Conservation (phyloP, 2,888 invertebrate genomes). For the Archaeoteleia sp. region DNA sequence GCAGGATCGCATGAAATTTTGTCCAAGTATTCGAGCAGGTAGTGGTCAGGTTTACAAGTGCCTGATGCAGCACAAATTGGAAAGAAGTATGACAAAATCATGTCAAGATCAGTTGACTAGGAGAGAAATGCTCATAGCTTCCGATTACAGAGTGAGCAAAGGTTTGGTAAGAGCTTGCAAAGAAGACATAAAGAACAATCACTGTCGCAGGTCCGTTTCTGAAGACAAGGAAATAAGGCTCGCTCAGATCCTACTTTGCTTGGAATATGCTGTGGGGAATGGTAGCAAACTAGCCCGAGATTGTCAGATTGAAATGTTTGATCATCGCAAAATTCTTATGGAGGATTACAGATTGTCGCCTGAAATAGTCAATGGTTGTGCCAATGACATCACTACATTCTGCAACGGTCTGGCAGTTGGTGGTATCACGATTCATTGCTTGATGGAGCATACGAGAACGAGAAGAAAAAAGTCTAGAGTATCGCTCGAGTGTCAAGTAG, state of each 20-base stretch:
- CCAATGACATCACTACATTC: conserved; percentile 86
- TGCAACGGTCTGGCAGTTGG: conserved; percentile 87
- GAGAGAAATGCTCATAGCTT: conserved; percentile 90
- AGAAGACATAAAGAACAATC: conserved; percentile 90
- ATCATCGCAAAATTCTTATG: conserved; percentile 93
- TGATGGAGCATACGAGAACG: conserved; percentile 90
- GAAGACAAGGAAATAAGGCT: conserved; percentile 89
- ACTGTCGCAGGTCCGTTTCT: conserved; percentile 88
- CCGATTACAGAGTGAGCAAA: conserved; percentile 93
- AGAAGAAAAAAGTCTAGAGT: conserved; percentile 81
- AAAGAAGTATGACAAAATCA: conserved; percentile 80
- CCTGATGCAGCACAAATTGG: conserved; percentile 87
- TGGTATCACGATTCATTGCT: conserved; percentile 94
- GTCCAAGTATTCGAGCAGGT: conserved; percentile 84
- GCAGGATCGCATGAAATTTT: conserved; percentile 86
- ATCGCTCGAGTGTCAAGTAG: conserved; percentile 83
- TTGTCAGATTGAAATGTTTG: conserved; percentile 92
- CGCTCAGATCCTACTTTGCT: conserved; percentile 93
- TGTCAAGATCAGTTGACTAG: conserved; percentile 90
- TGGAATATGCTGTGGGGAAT: conserved; percentile 87
- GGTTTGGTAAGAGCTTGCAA: conserved; percentile 92
- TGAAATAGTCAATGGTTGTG: conserved; percentile 91
- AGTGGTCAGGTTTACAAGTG: conserved; percentile 92
- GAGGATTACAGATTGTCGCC: conserved; percentile 95
- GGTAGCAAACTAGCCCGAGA: conserved; percentile 84